phyloP scores from a whole-genome alignment of 2,888 invertebrate genomes.

The Vesta saturnalis region DNA sequence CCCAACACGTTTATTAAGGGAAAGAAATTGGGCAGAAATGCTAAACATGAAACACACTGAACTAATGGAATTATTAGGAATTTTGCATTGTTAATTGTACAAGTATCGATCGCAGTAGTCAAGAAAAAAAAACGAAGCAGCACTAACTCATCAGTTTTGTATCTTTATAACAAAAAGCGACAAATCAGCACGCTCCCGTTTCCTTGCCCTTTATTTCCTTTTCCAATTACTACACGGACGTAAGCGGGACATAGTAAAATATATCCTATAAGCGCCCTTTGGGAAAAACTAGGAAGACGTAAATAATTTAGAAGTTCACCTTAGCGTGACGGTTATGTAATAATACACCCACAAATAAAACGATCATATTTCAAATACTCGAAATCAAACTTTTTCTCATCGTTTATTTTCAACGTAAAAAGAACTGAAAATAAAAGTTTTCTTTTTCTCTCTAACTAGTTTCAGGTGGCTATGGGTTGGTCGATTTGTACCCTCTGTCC shows the following conservation, averaged over 20 bases:
- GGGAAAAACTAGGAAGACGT: background rate
- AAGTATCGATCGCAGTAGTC: no score
- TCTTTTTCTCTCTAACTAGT: background rate
- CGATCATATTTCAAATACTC: background rate
- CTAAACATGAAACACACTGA: background rate
- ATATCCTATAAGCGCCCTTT: background rate
- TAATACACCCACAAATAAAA: background rate
- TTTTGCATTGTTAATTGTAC: background rate
- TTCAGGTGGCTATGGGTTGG: background rate
- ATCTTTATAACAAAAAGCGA: background rate
- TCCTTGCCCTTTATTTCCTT: background rate
- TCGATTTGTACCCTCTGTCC: slow-evolving; percentile 3
- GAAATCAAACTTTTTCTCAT: background rate
- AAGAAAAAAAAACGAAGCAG: background rate
- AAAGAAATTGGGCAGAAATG: background rate
- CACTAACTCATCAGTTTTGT: background rate
- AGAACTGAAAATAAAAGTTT: background rate
- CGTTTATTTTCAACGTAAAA: background rate
- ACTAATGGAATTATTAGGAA: background rate
- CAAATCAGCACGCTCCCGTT: background rate
- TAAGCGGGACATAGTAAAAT: background rate
- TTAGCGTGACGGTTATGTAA: background rate
- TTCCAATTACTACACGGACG: background rate
- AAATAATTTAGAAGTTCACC: background rate
- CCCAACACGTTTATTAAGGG: no score